A percentile compares a stretch with the other conserved stretches of the same genome.
Evolutionary conservation across 2,888 invertebrate genomes (phyloP).

Genomic region (Teleiodes luculella): DNA sequence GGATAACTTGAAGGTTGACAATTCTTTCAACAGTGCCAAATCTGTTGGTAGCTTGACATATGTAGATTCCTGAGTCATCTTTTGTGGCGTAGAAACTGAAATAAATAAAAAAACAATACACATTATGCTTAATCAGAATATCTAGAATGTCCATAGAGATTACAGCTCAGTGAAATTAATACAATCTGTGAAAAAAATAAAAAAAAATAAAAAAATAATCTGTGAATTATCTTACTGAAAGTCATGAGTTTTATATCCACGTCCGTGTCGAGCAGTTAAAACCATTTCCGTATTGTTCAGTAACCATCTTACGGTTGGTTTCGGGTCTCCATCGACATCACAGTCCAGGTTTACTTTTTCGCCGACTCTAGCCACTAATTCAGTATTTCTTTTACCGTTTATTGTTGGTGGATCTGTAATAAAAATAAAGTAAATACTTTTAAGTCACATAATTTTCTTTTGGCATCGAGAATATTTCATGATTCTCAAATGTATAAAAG

Average conservation of each 20-base stretch:
- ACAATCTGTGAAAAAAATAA: too few relatives aligned
- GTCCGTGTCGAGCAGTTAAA: constrained; percentile 18
- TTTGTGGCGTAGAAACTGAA: constrained; percentile 27
- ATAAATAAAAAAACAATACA: neutral
- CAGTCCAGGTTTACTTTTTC: constrained; percentile 33
- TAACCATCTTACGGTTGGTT: constrained; percentile 40
- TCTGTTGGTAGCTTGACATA: constrained; percentile 37
- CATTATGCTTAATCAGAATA: too few relatives aligned
- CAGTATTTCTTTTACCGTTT: constrained; percentile 23
- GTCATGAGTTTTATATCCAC: constrained; percentile 27
- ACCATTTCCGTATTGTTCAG: constrained; percentile 27
- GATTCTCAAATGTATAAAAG: too few relatives aligned
- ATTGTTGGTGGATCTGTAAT: constrained; percentile 42
- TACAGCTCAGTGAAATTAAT: too few relatives aligned
- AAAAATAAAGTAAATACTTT: too few relatives aligned
- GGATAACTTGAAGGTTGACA: constrained; percentile 29
- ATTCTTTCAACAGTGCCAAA: constrained; percentile 29
- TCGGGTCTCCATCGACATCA: constrained; percentile 35
- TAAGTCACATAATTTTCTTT: too few relatives aligned
- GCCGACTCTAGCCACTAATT: constrained; percentile 26
- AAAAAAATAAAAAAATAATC: neutral
- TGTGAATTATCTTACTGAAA: constrained; percentile 31
- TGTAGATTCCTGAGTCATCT: constrained; percentile 34
- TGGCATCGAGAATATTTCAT: neutral
- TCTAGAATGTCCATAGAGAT: too few relatives aligned